Conservation (phyloP, 2,113 vertebrate genomes). For the Microcebus murinus region DNA sequence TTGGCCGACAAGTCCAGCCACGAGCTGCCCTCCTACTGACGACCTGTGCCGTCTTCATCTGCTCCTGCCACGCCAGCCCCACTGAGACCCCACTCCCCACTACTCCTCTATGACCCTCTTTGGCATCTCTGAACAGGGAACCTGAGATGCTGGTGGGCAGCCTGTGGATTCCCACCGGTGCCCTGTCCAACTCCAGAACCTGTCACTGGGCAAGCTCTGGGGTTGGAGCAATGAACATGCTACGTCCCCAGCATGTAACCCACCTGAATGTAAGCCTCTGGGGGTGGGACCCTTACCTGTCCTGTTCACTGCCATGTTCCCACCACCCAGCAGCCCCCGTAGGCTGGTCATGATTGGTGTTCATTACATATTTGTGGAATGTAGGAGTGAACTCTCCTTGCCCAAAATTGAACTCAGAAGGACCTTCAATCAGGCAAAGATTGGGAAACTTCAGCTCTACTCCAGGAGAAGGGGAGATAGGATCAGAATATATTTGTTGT, state of each 20-base stretch:
- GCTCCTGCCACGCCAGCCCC: not conserved
- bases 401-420: not conserved
- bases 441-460: not conserved
- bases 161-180: not conserved
- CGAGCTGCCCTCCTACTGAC: not conserved
- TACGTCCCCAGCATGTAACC: not conserved
- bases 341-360: not conserved
- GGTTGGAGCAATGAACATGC: not conserved
- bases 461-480: not conserved
- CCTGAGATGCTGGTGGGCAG: not conserved
- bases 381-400: not conserved
- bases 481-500: not conserved
- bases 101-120: not conserved
- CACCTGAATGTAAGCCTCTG: not conserved
- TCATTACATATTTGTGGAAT: not conserved
- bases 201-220: not conserved
- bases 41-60: not conserved
- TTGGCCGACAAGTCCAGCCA: no score
- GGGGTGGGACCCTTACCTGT: not conserved
- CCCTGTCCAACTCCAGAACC: not conserved
- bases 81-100: not conserved
- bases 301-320: not conserved
- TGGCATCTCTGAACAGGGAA: not conserved
- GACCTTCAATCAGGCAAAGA: not conserved
- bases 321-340: not conserved